phyloP scores from a whole-genome alignment of 1,140 invertebrate genomes.

The Ctenoplectra terminalis region DNA sequence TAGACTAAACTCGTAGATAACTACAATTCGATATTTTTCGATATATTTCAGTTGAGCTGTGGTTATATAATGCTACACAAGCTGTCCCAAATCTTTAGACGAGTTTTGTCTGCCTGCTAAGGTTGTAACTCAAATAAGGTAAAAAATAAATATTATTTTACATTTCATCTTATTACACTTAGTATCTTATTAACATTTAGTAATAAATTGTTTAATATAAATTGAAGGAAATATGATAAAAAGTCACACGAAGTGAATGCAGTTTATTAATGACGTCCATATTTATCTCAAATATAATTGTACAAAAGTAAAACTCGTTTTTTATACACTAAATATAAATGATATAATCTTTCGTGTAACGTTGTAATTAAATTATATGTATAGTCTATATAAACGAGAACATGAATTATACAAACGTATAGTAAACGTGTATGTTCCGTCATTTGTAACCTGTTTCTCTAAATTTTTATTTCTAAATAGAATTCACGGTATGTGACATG shows the following conservation, averaged over 20 bases:
- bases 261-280: neutral
- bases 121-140: too few relatives aligned
- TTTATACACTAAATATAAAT: neutral
- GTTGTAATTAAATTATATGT: too few relatives aligned
- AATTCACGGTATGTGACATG: neutral
- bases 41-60: neutral
- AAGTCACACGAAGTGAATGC: neutral
- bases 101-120: neutral
- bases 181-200: neutral
- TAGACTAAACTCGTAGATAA: neutral
- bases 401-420: neutral
- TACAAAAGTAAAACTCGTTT: neutral
- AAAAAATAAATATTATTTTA: neutral
- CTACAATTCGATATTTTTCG: constrained; percentile 20
- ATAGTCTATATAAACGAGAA: neutral
- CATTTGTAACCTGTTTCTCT: too few relatives aligned
- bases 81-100: neutral
- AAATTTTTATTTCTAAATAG: neutral
- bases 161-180: neutral
- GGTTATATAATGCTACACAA: constrained; percentile 29
- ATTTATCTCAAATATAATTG: neutral
- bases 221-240: neutral
- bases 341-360: neutral
- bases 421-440: neutral
- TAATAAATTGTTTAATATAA: neutral